Percentiles rank a stretch among this genome's conserved stretches.
phyloP scores from a whole-genome alignment of 2,888 invertebrate genomes.

The Tricholauxania praeusta region DNA sequence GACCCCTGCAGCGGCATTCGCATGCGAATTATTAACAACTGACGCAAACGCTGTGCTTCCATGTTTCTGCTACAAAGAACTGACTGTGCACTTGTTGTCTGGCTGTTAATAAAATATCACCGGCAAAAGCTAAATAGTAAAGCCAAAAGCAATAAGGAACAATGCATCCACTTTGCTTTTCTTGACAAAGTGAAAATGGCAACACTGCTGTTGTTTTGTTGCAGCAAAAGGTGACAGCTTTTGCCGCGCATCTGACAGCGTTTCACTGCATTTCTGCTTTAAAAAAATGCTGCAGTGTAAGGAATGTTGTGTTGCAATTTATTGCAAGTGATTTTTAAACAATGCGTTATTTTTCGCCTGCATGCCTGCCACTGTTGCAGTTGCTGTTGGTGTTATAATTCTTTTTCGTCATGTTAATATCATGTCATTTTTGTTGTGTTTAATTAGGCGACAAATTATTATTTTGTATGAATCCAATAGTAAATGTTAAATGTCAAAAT shows the following conservation, averaged over 20 bases:
- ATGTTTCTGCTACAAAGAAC: too few species aligned
- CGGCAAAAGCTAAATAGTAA: background rate
- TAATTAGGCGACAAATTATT: constrained; percentile 20
- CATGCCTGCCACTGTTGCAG: background rate
- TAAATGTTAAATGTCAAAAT: too few species aligned
- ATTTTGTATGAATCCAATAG: background rate
- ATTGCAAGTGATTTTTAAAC: constrained; percentile 5
- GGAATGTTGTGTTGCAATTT: constrained; percentile 5
- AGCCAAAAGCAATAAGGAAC: background rate
- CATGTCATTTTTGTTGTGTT: constrained; percentile 13
- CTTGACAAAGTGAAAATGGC: too few species aligned
- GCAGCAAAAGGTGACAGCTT: constrained; percentile 4
- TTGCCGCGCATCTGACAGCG: constrained; percentile 7
- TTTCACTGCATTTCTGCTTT: background rate
- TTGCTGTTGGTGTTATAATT: background rate
- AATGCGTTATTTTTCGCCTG: background rate
- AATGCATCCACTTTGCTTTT: too few species aligned
- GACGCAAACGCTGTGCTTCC: background rate
- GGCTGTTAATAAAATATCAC: constrained; percentile 9
- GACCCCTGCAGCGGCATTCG: background rate
- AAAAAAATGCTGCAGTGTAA: background rate
- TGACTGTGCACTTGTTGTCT: too few species aligned
- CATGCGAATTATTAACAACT: constrained; percentile 9
- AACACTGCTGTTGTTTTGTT: background rate
- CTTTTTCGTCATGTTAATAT: background rate